Base-by-base conservation (phyloP, 2,113 vertebrate genomes). In the Calidris pygmaea region DNA sequence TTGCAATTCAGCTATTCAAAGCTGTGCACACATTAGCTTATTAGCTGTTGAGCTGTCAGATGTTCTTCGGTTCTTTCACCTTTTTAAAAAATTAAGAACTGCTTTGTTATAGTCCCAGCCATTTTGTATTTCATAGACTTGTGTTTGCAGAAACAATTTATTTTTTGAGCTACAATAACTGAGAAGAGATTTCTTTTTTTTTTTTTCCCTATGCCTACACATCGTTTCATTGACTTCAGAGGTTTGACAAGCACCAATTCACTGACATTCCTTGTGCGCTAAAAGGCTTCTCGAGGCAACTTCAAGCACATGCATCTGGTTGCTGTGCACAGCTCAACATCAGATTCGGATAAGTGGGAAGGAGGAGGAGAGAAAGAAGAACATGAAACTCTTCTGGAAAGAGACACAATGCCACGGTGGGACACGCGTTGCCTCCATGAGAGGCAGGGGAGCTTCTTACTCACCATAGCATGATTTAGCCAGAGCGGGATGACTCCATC, bases 401-500 rank as follows among this genome's bases (percentile, higher is more conserved):
- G 62, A 8, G 3, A 67, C 72, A 89, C 70, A 91, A 71, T 21
- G 48, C 63, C 75, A 32, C 4, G 45, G 48, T 47, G 68, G 56
- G 66, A 68, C 47, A 67, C 27, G 12, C 1, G 0, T 29, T 82
- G 63, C 55, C 35, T 58, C 17, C 52, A 85, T 9, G 15, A 45
- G 86, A 81, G 50, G 68, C 78, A 60, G n/a, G 29, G 29, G 18
- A 53, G 45, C 92, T 92, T 92, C 43, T 80, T 89, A 98, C 98
- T 98, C 91, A 99, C 99, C 99, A 99, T 98, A 26, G 98, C 98
- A 0, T 99, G 99, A 90, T 99, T 99, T 66, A 99, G 55, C 99
- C 99, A 99, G 6, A 47, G 65, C 2, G 99, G 98, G 89, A 99
- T 98, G 95, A 99, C 73, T 39, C 27, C 35, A 75, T 99, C 99